Conservation (phyloP, 1,140 invertebrate species). For the Magallana gigas region DNA sequence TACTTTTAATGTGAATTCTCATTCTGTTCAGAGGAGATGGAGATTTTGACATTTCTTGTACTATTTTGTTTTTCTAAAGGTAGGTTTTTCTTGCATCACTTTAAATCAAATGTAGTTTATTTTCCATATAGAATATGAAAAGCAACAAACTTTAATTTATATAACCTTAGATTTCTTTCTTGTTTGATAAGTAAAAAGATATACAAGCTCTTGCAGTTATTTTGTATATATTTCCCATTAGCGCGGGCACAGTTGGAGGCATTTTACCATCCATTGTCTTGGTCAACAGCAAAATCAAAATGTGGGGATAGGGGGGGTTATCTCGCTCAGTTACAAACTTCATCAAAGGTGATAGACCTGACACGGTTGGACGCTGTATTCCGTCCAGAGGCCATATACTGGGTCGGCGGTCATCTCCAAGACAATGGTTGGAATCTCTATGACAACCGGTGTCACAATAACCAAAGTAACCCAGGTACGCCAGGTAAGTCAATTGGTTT, state of each 20-base stretch:
- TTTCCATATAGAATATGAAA: too few relatives aligned
- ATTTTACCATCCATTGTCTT: not conserved
- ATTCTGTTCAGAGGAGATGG: not conserved
- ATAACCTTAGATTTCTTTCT: too few relatives aligned
- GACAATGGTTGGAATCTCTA: conserved; percentile 7
- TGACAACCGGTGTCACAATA: not conserved
- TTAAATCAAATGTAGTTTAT: too few relatives aligned
- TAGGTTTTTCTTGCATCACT: not conserved
- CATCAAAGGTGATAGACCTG: not conserved
- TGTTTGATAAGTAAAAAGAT: too few relatives aligned
- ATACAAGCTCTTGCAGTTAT: too few relatives aligned
- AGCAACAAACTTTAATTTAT: too few relatives aligned
- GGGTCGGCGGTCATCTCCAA: not conserved
- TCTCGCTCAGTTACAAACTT: not conserved
- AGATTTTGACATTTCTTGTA: conserved; percentile 1
- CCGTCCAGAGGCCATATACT: not conserved
- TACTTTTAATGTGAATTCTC: not conserved
- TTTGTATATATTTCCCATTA: not conserved
- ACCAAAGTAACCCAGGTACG: too few relatives aligned
- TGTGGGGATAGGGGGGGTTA: not conserved
- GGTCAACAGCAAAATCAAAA: not conserved
- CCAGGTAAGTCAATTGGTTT: too few relatives aligned
- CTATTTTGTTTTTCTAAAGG: not conserved
- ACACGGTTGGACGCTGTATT: not conserved
- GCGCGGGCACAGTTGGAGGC: not conserved